Conservation (phyloP, 2,113 vertebrate species). For the Neopipo cinnamomea region DNA sequence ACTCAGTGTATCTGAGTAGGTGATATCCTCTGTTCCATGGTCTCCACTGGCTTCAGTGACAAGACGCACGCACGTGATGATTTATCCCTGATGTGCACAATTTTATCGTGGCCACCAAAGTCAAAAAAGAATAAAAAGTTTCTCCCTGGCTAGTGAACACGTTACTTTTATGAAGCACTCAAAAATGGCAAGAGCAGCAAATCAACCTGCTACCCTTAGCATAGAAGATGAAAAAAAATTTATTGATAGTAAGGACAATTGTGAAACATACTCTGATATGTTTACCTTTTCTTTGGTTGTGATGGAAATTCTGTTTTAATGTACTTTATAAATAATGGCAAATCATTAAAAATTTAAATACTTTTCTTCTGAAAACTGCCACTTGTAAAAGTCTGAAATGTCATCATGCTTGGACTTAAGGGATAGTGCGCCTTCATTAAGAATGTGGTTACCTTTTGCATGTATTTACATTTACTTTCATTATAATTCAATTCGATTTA, state of each 20-base stretch:
- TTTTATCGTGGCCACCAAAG: neutral
- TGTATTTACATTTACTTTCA: neutral
- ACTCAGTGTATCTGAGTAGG: neutral
- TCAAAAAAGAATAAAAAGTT: neutral
- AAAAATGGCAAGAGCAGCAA: neutral
- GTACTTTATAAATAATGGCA: neutral
- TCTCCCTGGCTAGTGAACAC: neutral
- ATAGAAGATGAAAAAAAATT: slow-evolving; percentile 2
- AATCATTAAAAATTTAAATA: neutral
- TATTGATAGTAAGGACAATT: neutral
- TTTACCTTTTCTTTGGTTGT: neutral
- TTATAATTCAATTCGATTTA: neutral
- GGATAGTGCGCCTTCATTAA: neutral
- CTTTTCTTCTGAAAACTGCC: neutral
- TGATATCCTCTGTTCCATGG: neutral
- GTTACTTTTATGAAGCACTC: neutral
- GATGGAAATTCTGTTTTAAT: neutral
- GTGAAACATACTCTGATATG: neutral
- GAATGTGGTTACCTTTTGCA: neutral
- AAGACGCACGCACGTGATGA: neutral
- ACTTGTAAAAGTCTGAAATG: neutral
- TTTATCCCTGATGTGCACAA: neutral
- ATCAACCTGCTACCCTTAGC: neutral
- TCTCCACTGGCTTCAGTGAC: neutral
- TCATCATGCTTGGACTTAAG: neutral